Evolutionary conservation across 1,140 invertebrate genomes (phyloP).

Genomic region (Apocrypta bakeri): DNA sequence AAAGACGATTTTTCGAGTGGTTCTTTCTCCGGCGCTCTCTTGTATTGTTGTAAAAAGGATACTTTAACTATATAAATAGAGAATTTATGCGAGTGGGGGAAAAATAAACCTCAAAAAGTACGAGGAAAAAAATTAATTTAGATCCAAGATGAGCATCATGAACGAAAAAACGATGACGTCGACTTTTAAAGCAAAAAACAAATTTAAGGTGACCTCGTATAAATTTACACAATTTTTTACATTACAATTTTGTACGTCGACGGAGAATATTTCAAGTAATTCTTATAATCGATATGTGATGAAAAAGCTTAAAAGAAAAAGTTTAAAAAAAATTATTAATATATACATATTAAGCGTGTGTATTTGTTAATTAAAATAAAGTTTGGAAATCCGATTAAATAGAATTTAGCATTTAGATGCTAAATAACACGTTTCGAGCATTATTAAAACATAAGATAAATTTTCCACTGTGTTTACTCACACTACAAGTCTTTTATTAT

Average conservation of each 20-base stretch:
- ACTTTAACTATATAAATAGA: constrained; percentile 3
- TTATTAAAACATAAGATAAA: background rate
- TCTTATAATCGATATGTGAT: constrained; percentile 40
- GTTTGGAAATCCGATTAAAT: background rate
- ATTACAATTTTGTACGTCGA: constrained; percentile 63
- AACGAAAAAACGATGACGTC: background rate
- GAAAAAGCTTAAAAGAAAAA: constrained; percentile 43
- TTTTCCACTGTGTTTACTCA: background rate
- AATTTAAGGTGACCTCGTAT: constrained; percentile 56
- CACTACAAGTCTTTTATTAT: background rate
- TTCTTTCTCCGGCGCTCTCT: constrained; percentile 14
- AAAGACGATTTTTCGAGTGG: background rate
- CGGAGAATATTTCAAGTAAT: constrained; percentile 35
- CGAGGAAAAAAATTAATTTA: constrained; percentile 53
- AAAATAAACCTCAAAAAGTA: constrained; percentile 37
- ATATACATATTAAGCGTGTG: background rate
- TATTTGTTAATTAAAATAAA: constrained; percentile 32
- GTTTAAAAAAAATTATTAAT: constrained; percentile 13
- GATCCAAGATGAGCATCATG: background rate
- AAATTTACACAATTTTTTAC: constrained; percentile 66
- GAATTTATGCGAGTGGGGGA: background rate
- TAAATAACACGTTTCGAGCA: constrained; percentile 12
- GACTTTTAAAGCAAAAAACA: constrained; percentile 13
- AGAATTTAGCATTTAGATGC: no score
- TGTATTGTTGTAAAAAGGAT: constrained; percentile 24